Base-by-base conservation (phyloP, 1,140 invertebrate species). In the Anastatus disparis region DNA sequence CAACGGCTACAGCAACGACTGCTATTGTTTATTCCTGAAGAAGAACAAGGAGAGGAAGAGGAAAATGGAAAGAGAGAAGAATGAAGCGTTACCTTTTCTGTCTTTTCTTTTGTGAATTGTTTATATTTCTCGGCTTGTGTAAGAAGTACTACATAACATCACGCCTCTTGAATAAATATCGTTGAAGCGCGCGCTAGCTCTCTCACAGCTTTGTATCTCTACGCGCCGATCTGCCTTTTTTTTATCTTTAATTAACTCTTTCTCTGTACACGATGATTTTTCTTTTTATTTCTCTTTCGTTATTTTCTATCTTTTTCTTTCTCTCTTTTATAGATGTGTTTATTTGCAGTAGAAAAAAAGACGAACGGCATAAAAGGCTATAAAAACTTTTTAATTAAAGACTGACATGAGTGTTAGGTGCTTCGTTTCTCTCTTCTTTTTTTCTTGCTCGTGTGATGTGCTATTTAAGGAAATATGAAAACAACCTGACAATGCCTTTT, bases 371-470 rank as follows among this genome's bases (percentile, higher is more conserved):
- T 20, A 40, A 52, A 8, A 40, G n/a, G 22, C n/a, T 22, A 26
- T 20, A 55, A 42, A 66, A 40, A 44, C 24, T 66, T 66, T n/a
- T 66, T 66, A 55, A 66, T 66, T 66, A 42, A 55, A 55, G n/a
- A 44, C 40, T 13, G 15, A 3, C 20, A 29, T 17, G 38, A 24
- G n/a, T 6, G 10, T 10, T 56, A 9, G 10, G 22, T 10, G 4
- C 29, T 42, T 42, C 7, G 53, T n/a, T 7, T 0, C 31, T 35
- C 29, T 40, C 31, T 35, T 10, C 10, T 35, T 35, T 35, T 35
- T 35, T 35, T 35, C 31, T 35, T 35, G 10, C 10, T 35, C 31
- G 31, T 10, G 31, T 35, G 4, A 10, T 4, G 31, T 10, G 31
- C 31, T 10, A 6, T 35, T 35, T 35, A 35, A 35, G 31, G 31